Evolutionary conservation across 2,888 invertebrate genomes (phyloP).

Genomic region (Drosophila picticornis): DNA sequence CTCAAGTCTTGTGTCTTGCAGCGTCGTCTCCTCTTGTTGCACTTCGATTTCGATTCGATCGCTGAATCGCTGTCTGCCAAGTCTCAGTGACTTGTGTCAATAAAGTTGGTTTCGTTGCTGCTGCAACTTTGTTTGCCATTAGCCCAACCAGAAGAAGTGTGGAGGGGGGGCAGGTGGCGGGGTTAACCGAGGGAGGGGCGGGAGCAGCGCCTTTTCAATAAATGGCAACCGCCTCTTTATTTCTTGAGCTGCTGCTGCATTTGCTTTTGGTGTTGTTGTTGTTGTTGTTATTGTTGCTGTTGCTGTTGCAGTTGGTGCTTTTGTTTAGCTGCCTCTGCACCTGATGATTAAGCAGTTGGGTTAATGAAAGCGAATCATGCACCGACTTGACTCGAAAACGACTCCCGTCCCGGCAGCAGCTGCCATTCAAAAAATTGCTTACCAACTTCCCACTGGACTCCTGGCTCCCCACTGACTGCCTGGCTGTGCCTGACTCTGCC

Average conservation of each 20-base stretch:
- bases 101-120: conserved; percentile 56
- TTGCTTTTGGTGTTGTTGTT: background rate
- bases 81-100: conserved; percentile 64
- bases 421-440: conserved; percentile 55
- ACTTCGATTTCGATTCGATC: conserved; percentile 52
- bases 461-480: conserved; percentile 9
- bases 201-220: conserved; percentile 63
- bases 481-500: background rate
- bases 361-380: conserved; percentile 80
- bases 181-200: conserved; percentile 7
- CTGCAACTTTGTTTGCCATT: conserved; percentile 41
- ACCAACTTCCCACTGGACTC: conserved; percentile 38
- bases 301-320: background rate
- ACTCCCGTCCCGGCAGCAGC: conserved; percentile 45
- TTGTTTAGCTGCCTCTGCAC: conserved; percentile 22
- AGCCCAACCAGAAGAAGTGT: conserved; percentile 22
- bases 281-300: background rate
- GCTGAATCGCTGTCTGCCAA: conserved; percentile 42
- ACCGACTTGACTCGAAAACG: conserved; percentile 35
- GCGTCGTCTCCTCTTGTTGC: conserved; percentile 27
- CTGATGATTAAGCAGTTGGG: conserved; percentile 78
- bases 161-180: background rate
- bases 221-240: conserved; percentile 67
- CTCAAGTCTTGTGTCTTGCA: conserved; percentile 9
- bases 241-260: conserved; percentile 10